These are phyloP conservation scores for Zenarchopterus dispar DNA, from an alignment of 2,797 vertebrate genomes.

Conservation along the genomic window DNA sequence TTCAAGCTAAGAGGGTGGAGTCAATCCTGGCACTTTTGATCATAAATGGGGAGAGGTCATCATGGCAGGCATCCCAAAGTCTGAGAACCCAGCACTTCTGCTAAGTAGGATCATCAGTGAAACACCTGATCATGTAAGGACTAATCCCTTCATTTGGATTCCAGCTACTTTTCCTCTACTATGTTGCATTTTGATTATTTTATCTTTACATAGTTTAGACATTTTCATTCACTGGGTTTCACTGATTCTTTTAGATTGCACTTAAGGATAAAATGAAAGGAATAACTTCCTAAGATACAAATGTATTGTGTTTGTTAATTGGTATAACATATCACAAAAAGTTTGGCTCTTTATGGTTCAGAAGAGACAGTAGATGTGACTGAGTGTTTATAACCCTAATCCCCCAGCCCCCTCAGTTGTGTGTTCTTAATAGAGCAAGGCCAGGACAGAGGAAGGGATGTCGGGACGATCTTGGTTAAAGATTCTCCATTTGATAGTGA, in stretches of 20 bases:
- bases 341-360: constrained; percentile 32
- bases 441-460: constrained; percentile 61
- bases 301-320: constrained; percentile 54
- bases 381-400: constrained; percentile 27
- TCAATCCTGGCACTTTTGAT: constrained; percentile 56
- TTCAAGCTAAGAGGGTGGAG: constrained; percentile 34
- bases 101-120: constrained; percentile 62
- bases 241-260: constrained; percentile 67
- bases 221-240: constrained; percentile 58
- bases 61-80: constrained; percentile 47
- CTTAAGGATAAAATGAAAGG: constrained; percentile 71
- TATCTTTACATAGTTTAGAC: constrained; percentile 57
- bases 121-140: constrained; percentile 69
- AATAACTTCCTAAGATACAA: constrained; percentile 35
- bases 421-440: constrained; percentile 70
- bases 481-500: constrained; percentile 81
- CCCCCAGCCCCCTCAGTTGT: not conserved
- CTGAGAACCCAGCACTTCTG: constrained; percentile 49
- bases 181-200: constrained; percentile 70
- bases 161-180: constrained; percentile 48
- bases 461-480: constrained; percentile 74
- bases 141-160: constrained; percentile 74
- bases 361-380: constrained; percentile 22
- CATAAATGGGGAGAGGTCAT: constrained; percentile 67
- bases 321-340: constrained; percentile 52